phyloP scores from a whole-genome alignment of 2,113 vertebrate species.

The Mesembrinibis cayennensis region DNA sequence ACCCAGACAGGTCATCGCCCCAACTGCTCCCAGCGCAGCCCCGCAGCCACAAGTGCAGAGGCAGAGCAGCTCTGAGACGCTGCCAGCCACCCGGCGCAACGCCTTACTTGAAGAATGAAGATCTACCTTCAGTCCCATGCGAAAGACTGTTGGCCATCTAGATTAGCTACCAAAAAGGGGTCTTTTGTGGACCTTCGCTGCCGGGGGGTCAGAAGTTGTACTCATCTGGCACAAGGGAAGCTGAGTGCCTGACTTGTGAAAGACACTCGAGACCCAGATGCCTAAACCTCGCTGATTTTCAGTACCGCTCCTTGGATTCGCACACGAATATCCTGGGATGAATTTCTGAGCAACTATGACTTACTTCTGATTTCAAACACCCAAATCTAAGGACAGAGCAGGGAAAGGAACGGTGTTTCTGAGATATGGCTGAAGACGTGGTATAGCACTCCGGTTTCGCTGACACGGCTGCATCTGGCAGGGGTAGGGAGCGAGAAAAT shows the following conservation, averaged over 20 bases:
- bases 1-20: neutral
- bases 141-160: neutral
- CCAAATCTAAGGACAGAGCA: neutral
- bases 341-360: neutral
- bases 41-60: accelerated
- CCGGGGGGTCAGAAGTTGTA: neutral
- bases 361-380: neutral
- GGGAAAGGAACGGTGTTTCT: neutral
- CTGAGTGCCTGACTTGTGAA: neutral
- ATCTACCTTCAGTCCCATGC: neutral
- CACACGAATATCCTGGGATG: neutral
- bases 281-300: neutral
- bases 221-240: neutral
- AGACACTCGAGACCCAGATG: neutral
- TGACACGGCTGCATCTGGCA: accelerated
- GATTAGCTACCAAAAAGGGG: neutral
- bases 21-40: neutral
- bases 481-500: neutral
- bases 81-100: neutral
- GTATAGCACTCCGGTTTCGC: accelerated
- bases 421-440: neutral
- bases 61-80: neutral
- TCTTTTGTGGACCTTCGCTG: neutral
- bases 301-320: neutral
- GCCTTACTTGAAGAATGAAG: neutral